A percentile compares a stretch with the other conserved stretches of the same genome.
phyloP scores from a whole-genome alignment of 2,888 invertebrate genomes.

The Nebria brevicollis region DNA sequence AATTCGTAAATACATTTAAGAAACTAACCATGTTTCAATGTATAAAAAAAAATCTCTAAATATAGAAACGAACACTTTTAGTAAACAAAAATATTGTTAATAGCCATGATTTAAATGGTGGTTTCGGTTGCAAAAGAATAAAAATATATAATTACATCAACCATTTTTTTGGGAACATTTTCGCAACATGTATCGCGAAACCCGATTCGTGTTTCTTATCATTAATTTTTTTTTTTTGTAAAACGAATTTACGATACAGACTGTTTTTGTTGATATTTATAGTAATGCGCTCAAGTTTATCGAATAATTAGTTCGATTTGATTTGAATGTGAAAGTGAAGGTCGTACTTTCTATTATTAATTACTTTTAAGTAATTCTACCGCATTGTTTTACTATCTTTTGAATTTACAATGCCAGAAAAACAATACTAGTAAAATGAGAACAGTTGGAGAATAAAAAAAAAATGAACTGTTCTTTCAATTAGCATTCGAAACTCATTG shows the following conservation, averaged over 20 bases:
- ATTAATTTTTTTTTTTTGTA: too few species aligned
- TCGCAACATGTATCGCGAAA: too few species aligned
- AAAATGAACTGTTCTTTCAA: not conserved
- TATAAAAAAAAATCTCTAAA: not conserved
- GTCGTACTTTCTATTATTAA: slow-evolving; percentile 31
- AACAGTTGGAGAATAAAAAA: not conserved
- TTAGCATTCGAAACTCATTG: not conserved
- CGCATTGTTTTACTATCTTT: slow-evolving; percentile 25
- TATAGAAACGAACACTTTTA: not conserved
- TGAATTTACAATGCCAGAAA: slow-evolving; percentile 27
- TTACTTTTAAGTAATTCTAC: slow-evolving; percentile 4
- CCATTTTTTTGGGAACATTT: too few species aligned
- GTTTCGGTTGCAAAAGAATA: not conserved
- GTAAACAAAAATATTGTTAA: not conserved
- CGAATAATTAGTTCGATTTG: not conserved
- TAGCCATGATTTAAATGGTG: not conserved
- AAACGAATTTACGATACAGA: too few species aligned
- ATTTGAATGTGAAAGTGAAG: slow-evolving; percentile 30
- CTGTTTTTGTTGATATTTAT: too few species aligned
- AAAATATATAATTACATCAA: too few species aligned
- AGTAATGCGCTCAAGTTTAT: slow-evolving; percentile 6
- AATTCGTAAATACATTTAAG: not conserved
- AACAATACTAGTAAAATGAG: slow-evolving; percentile 24
- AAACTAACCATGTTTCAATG: not conserved
- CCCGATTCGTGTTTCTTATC: too few species aligned